Base-by-base conservation (phyloP, 2,888 invertebrate genomes). In the Mythimna lalbum region DNA sequence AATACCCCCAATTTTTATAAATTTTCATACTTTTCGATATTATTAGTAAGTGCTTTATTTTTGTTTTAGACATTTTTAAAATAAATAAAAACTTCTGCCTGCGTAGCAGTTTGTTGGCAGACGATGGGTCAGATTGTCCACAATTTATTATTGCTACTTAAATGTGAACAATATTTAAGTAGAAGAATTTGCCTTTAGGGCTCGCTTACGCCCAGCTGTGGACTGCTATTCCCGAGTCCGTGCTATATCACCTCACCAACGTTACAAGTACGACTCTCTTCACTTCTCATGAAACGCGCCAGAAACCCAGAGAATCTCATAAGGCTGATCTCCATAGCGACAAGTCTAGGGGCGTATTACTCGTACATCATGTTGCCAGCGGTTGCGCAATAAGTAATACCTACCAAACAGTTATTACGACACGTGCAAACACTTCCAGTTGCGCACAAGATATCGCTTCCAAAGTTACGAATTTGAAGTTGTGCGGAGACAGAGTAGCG, bases 341-440 rank as follows among this genome's bases (percentile, higher is more conserved):
- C 77, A 52, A 76, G 81, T 61, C 66, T 60, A 31, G 36, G 52
- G 65, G 43, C 74, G 72, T 79, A 52, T 53, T 67, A 31, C 52
- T 47, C 80, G 53, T 82, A 79, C 53, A 73, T 84, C 68, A 82
- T 69, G 70, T 60, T 78, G 59, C 49, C 47, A 68, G 69, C 65
- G 67, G 71, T 74, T 74, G 49, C 59, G 78, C 68, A 73, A 73
- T 83, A 83, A 62, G 81, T 81, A 81, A 81, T 63, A 80, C 63
- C 59, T 80, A 80, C 63, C 59, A 76, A 82, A 76, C 67, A 66
- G 85, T 84, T 82, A 82, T 82, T 84, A 65, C 82, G 62, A 66
- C 57, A 69, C 70, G 73, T 71, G 80, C 73, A 80, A 79, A 82
- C 79, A 78, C 65, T 69, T 69, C 64, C 36, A 55, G 31, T 53